Base-by-base conservation (phyloP, 2,888 invertebrate genomes). In the Ochropacha duplaris region DNA sequence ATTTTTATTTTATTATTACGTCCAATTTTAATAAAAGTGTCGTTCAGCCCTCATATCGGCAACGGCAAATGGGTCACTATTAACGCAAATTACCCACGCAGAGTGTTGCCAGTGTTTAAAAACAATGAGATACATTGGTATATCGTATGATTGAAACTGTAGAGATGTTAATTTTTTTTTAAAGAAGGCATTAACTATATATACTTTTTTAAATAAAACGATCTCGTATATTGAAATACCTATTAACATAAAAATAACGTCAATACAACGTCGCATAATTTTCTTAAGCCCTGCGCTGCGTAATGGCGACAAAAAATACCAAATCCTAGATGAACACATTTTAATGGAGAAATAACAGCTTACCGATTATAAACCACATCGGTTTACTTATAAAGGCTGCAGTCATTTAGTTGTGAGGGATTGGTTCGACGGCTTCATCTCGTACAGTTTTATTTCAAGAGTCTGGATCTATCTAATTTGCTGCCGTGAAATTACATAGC, bases 31-130 rank as follows among this genome's bases (percentile, higher is more conserved):
- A 19, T 44, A 6, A 4, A 11, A 11, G 39, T 1, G 44, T 19
- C 9, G 44, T 44, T 9, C 44, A 19, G 4, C 12, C 44, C 26
- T 54, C 50, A 51, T 36, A 49, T 56, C 36, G 36, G 16, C 52
- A 44, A 26, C 36, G 60, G 57, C 56, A 61, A 64, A 61, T 61
- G 59, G 57, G 59, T 58, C 54, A 55, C 54, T 34, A 64, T 64
- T 57, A 64, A 19, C 39, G 56, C 22, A 61, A 59, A 64, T 64
- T 64, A 59, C 57, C 16, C 49, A 49, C 9, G 22, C 31, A 28
- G 11, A 22, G 34, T 19, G 16, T 16, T 52, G 52, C 24, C 12
- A 24, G 26, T 24, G 24, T 24, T 26, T 8, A n/a, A 22, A 22
- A 50, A 24, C 16, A 26, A 16, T 50, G 4, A 22, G 9, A 22